Evolutionary conservation across 2,888 invertebrate species (phyloP).

Genomic region (Nebria salina): DNA sequence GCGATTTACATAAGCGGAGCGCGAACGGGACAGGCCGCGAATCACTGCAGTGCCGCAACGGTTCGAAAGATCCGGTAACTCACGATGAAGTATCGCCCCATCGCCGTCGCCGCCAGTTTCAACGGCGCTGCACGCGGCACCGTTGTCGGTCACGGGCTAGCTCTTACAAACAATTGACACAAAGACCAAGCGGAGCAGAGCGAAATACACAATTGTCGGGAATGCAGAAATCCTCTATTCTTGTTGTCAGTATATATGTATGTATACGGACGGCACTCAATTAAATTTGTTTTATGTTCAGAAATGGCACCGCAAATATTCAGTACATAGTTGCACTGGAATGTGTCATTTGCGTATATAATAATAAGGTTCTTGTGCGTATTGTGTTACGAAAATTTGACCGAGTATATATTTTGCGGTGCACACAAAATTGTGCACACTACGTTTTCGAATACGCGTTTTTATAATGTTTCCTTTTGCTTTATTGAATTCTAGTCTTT

Average conservation of each 20-base stretch:
- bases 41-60: conserved; percentile 31
- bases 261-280: conserved; percentile 27
- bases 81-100: conserved; percentile 39
- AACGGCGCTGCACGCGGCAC: conserved; percentile 27
- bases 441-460: background rate
- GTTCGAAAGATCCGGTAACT: conserved; percentile 33
- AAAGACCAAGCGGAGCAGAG: background rate
- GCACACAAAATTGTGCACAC: background rate
- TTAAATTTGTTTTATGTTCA: conserved; percentile 38
- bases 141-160: background rate
- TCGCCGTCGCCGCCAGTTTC: conserved; percentile 8
- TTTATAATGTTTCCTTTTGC: background rate
- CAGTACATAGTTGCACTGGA: conserved; percentile 39
- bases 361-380: conserved; percentile 26
- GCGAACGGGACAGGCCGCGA: conserved; percentile 33
- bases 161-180: conserved; percentile 24
- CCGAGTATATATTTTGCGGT: background rate
- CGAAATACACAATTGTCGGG: background rate
- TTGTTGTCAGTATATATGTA: background rate
- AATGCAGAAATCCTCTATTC: background rate
- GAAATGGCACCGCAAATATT: conserved; percentile 30
- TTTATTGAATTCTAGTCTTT: background rate
- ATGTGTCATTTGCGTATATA: conserved; percentile 30
- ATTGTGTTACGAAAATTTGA: conserved; percentile 37
- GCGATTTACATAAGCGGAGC: conserved; percentile 53